phyloP scores from a whole-genome alignment of 2,888 invertebrate genomes.

The Agonopterix subpropinquella region DNA sequence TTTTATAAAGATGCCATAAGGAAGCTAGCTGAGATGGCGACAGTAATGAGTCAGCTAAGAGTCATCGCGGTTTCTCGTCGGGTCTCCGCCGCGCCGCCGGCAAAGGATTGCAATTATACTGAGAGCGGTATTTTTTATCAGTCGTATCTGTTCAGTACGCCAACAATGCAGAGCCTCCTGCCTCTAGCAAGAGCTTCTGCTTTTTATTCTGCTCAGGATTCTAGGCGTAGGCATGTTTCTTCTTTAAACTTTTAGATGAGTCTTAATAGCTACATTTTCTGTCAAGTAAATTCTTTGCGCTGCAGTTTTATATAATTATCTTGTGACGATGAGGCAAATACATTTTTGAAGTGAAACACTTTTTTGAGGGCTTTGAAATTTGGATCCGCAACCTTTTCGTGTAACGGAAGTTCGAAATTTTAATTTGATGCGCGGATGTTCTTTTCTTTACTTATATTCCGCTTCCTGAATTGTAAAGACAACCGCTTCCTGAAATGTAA shows the following conservation, averaged over 20 bases:
- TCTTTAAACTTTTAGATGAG: background rate
- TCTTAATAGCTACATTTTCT: background rate
- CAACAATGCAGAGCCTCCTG: too few relatives aligned
- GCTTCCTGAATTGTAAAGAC: too few relatives aligned
- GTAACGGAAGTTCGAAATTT: too few relatives aligned
- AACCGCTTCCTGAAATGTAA: too few relatives aligned
- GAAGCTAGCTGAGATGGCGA: background rate
- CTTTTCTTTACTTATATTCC: too few relatives aligned
- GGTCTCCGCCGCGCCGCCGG: slow-evolving; percentile 28
- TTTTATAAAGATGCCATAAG: background rate
- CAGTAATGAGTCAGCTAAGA: slow-evolving; percentile 23
- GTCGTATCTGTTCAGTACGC: background rate
- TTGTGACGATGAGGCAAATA: background rate
- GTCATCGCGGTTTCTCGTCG: slow-evolving; percentile 29
- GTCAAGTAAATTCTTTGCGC: background rate
- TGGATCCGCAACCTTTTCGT: too few relatives aligned
- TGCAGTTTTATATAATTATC: background rate
- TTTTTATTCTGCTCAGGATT: slow-evolving; percentile 22
- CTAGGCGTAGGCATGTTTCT: slow-evolving; percentile 3
- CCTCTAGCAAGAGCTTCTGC: slow-evolving; percentile 12
- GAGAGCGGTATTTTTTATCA: slow-evolving; percentile 20
- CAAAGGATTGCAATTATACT: slow-evolving; percentile 38
- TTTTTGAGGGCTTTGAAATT: too few relatives aligned
- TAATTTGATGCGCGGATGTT: too few relatives aligned
- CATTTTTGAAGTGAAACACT: too few relatives aligned